Evolutionary conservation across 2,113 vertebrate genomes (phyloP).

Genomic region (Engystomops pustulosus): DNA sequence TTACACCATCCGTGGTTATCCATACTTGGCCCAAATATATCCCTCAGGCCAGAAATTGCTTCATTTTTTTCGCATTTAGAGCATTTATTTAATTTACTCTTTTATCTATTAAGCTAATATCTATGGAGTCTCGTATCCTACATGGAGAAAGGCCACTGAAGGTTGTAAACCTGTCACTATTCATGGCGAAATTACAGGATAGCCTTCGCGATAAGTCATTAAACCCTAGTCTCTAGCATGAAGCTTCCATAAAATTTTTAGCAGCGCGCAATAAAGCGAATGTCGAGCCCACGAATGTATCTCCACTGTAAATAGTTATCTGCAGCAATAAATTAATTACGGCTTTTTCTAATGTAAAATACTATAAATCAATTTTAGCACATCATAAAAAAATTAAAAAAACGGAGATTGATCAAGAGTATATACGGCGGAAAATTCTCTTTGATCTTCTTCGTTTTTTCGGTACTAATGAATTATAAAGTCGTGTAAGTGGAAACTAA

Average conservation of each 20-base stretch:
- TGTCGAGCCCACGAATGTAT: neutral
- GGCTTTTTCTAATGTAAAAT: constrained; percentile 27
- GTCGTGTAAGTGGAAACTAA: constrained; percentile 56
- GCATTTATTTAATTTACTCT: neutral
- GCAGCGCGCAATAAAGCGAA: neutral
- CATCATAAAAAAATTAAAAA: constrained; percentile 53
- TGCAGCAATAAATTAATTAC: constrained; percentile 34
- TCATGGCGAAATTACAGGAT: neutral
- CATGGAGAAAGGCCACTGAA: neutral
- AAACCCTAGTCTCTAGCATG: neutral
- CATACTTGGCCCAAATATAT: no score
- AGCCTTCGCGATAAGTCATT: neutral
- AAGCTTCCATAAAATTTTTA: neutral
- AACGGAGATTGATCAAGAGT: constrained; percentile 55
- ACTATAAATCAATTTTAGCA: constrained; percentile 44
- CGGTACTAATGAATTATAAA: constrained; percentile 60
- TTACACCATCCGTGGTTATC: no score
- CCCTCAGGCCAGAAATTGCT: no score
- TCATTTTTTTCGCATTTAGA: no score
- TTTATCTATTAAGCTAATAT: neutral
- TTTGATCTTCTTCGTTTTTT: constrained; percentile 54
- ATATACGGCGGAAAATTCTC: constrained; percentile 50
- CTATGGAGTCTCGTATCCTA: neutral
- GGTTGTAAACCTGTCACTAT: neutral
- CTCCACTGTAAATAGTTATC: constrained; percentile 13